Evolutionary conservation across 2,113 vertebrate species (phyloP).

Genomic region (Macrotus californicus): DNA sequence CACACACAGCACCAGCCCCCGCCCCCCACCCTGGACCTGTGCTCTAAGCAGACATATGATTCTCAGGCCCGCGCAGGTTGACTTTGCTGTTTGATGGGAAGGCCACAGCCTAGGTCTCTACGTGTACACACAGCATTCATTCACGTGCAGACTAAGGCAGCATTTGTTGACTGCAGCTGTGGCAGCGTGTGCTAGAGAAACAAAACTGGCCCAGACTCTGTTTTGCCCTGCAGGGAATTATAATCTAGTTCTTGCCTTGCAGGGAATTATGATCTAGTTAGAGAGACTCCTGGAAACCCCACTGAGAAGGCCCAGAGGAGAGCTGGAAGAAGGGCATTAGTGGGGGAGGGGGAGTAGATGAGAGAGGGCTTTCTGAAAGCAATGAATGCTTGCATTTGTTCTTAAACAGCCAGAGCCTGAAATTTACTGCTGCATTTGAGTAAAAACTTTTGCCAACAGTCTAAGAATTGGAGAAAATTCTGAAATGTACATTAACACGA

Average conservation of each 20-base stretch:
- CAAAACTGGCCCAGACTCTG: neutral
- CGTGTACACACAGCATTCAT: neutral
- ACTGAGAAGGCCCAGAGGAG: neutral
- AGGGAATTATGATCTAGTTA: neutral
- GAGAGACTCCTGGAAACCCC: neutral
- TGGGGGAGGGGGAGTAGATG: too few relatives aligned
- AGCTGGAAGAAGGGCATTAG: neutral
- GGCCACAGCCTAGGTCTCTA: neutral
- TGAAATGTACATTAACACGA: neutral
- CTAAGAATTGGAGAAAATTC: neutral
- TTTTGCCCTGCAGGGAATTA: neutral
- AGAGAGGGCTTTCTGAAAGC: neutral
- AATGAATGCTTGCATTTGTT: neutral
- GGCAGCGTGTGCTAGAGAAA: neutral
- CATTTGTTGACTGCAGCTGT: fast-evolving
- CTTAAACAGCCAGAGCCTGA: neutral
- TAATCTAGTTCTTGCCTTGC: neutral
- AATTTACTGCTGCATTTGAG: neutral
- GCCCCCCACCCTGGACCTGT: too few relatives aligned
- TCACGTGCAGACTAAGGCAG: neutral
- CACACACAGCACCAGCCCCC: too few relatives aligned
- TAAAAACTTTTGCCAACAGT: neutral
- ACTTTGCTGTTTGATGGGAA: neutral
- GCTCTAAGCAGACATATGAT: neutral
- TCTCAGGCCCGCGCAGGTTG: neutral